phyloP scores from a whole-genome alignment of 2,888 invertebrate genomes.

The Cyaniris semiargus region DNA sequence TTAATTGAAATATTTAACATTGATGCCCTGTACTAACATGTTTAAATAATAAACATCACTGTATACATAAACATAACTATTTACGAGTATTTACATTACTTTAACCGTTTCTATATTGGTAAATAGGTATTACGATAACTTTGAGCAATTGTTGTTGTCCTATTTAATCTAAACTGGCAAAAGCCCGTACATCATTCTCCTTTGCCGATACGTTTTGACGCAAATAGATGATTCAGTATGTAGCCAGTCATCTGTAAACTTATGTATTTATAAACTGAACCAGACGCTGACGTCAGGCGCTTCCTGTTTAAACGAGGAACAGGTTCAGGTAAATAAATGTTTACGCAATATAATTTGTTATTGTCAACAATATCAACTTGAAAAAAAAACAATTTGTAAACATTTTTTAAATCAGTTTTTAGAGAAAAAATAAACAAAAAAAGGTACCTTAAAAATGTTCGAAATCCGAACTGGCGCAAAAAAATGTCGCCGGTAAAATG shows the following conservation, averaged over 20 bases:
- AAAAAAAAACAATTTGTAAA: not conserved
- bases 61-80: no score
- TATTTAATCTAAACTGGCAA: not conserved
- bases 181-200: not conserved
- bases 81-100: no score
- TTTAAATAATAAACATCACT: no score
- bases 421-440: not conserved
- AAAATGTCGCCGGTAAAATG: not conserved
- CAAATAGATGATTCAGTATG: constrained; percentile 22
- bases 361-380: not conserved
- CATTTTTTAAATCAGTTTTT: not conserved
- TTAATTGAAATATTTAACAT: no score
- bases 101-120: no score
- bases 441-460: not conserved
- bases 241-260: constrained; percentile 8
- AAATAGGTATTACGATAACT: no score
- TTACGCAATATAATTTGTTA: not conserved
- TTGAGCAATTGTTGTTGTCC: no score
- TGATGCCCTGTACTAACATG: no score
- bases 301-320: not conserved
- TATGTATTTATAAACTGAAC: constrained; percentile 22
- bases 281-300: not conserved
- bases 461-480: not conserved
- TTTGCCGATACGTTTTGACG: not conserved
- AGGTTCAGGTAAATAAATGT: not conserved